Conservation (phyloP, 1,140 invertebrate species). For the Spodoptera litura region DNA sequence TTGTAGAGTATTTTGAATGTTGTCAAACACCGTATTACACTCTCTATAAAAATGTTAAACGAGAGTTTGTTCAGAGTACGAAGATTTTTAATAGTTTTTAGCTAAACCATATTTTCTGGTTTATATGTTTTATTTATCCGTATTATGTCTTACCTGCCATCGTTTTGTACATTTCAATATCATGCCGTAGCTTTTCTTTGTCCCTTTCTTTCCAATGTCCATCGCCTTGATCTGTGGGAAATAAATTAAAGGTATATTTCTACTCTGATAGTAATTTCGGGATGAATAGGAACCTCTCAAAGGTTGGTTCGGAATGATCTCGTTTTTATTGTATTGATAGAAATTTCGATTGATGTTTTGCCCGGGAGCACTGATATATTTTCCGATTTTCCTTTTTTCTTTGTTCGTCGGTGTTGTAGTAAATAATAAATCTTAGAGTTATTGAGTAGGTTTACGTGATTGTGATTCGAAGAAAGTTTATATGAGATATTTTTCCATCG, state of each 20-base stretch:
- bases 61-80: too few species aligned
- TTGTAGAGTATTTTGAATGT: too few species aligned
- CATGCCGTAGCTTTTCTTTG: slow-evolving; percentile 65
- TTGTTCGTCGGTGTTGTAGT: slow-evolving; percentile 14
- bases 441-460: slow-evolving; percentile 1
- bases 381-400: slow-evolving; percentile 25
- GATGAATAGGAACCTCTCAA: slow-evolving; percentile 55
- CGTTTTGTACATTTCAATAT: slow-evolving; percentile 66
- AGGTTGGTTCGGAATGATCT: slow-evolving; percentile 48
- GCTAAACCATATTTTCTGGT: neutral
- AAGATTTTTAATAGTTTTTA: neutral
- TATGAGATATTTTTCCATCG: neutral
- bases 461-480: neutral
- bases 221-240: slow-evolving; percentile 67
- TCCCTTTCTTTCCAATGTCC: slow-evolving; percentile 70
- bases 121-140: neutral
- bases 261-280: slow-evolving; percentile 46
- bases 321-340: slow-evolving; percentile 44
- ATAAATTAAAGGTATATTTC: slow-evolving; percentile 56
- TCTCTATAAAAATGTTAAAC: too few species aligned
- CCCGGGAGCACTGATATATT: slow-evolving; percentile 43
- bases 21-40: too few species aligned
- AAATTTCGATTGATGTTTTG: slow-evolving; percentile 47
- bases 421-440: slow-evolving; percentile 14
- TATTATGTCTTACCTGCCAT: slow-evolving; percentile 64